Base-by-base conservation (phyloP, 23 tunicate genomes). In the Ciona savignyi region DNA sequence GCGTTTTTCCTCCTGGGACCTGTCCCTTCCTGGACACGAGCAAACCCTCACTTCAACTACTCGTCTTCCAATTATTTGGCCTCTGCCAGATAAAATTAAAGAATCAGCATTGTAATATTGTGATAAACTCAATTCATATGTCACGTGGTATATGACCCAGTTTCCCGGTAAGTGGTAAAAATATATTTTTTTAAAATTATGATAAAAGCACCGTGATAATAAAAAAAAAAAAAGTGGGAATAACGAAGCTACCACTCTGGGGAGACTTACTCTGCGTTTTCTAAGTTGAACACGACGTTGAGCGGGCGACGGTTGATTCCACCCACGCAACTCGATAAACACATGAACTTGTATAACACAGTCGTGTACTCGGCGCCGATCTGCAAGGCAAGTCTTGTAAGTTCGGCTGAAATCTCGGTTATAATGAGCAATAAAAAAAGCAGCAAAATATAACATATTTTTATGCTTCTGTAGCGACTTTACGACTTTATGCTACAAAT, bases 311-410 rank as follows among this genome's bases (percentile, higher is more conserved):
- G 63, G 68, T 91, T 91, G 63, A 91, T 91, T 27, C 97, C 97
- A 2, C 97, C 97, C 4, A 91, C 97, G 51, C 97, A 91, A 65
- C 97, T 91, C 29, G 97, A 91, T 30, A 91, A 68, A 62, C 97
- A 91, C 97, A 91, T 91, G 65, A 91, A 91, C 72, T 91, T 91
- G 86, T 73, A 91, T 68, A 91, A 66, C 51, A 91, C 85, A 11
- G 97, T 91, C 62, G 86, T 79, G 76, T 63, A 91, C 32, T 85
- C 97, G 2, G 97, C 86, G 1, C 97, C 97, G 60, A 91, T 78
- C 97, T 91, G 34, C 2, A 65, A 22, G 20, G 9, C 21, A 28
- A 29, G 11, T n/a, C n/a, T n/a, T n/a, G n/a, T n/a, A n/a, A n/a
- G n/a, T n/a, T n/a, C n/a, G n/a, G n/a, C 74, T 15, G 30, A 23